Percentiles rank a stretch among this genome's conserved stretches.
phyloP scores from a whole-genome alignment of 2,888 invertebrate species.

The Leucoptera coffeella region DNA sequence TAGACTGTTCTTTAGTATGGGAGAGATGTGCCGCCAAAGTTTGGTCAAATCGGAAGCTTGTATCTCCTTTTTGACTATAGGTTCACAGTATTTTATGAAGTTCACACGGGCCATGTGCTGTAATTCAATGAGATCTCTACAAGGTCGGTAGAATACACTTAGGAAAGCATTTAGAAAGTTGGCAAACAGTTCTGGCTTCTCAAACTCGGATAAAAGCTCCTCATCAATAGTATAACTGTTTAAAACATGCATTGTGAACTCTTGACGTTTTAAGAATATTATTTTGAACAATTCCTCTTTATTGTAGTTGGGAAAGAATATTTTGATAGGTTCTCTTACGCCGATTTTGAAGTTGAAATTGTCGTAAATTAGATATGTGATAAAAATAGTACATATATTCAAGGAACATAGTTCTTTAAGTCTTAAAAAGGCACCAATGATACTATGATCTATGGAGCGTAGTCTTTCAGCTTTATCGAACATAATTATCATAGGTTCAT shows the following conservation, averaged over 20 bases:
- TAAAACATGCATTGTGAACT: slow-evolving; percentile 22
- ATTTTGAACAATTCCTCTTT: slow-evolving; percentile 59
- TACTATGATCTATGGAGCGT: slow-evolving; percentile 64
- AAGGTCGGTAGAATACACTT: slow-evolving; percentile 77
- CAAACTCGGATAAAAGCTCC: slow-evolving; percentile 19
- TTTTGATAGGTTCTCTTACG: slow-evolving; percentile 61
- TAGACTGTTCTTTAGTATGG: slow-evolving; percentile 66
- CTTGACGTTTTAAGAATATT: slow-evolving; percentile 27
- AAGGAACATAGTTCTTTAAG: slow-evolving; percentile 66
- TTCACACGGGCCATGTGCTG: slow-evolving; percentile 71
- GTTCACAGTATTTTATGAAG: slow-evolving; percentile 74
- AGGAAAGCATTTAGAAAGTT: slow-evolving; percentile 79
- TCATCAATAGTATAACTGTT: slow-evolving; percentile 16
- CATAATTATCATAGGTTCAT: slow-evolving; percentile 56
- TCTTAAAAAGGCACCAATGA: slow-evolving; percentile 66
- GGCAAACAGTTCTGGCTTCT: slow-evolving; percentile 57
- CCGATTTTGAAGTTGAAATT: slow-evolving; percentile 70
- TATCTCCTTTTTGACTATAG: slow-evolving; percentile 62
- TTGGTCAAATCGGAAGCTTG: slow-evolving; percentile 58
- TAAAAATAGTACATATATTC: slow-evolving; percentile 68
- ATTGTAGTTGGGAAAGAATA: slow-evolving; percentile 77
- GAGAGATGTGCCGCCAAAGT: slow-evolving; percentile 76
- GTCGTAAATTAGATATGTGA: slow-evolving; percentile 75
- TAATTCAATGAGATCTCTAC: slow-evolving; percentile 80
- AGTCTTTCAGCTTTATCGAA: slow-evolving; percentile 79